These are phyloP conservation scores for Scaptomyza hsui DNA, from an alignment of 1,140 invertebrate species.

Conservation along the genomic window DNA sequence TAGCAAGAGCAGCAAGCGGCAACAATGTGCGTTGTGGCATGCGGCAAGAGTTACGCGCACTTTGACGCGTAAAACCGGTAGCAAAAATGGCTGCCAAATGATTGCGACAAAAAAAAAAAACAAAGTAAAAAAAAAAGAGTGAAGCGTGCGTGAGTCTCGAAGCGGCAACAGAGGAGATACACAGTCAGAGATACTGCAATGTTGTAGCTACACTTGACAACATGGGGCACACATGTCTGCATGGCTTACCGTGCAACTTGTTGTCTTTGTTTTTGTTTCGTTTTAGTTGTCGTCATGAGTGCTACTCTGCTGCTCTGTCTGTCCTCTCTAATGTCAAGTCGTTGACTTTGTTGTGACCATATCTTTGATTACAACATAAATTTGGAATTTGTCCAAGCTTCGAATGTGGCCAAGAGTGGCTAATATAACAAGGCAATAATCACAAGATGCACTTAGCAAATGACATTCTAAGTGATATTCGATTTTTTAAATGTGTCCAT, in stretches of 20 bases:
- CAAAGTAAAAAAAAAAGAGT: slow-evolving; percentile 42
- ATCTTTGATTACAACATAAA: slow-evolving; percentile 59
- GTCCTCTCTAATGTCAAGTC: background rate
- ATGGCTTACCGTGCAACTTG: slow-evolving; percentile 29
- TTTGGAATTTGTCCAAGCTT: slow-evolving; percentile 17
- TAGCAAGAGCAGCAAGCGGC: slow-evolving; percentile 6
- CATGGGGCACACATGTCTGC: slow-evolving; percentile 48
- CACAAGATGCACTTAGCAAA: background rate
- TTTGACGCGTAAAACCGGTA: slow-evolving; percentile 80
- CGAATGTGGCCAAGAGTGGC: background rate
- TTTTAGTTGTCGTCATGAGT: slow-evolving; percentile 46
- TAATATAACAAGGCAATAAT: slow-evolving; percentile 12
- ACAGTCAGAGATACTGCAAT: slow-evolving; percentile 61
- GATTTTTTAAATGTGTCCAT: too few species aligned
- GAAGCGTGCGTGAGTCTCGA: slow-evolving; percentile 65
- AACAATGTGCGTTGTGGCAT: slow-evolving; percentile 64
- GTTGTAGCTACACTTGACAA: slow-evolving; percentile 71
- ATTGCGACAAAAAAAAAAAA: slow-evolving; percentile 50
- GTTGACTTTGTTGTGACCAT: slow-evolving; percentile 24
- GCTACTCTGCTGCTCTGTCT: slow-evolving; percentile 24
- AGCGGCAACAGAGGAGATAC: slow-evolving; percentile 50
- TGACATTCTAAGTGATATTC: background rate
- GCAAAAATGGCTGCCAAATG: slow-evolving; percentile 67
- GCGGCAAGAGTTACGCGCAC: slow-evolving; percentile 78
- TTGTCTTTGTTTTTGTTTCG: background rate